Evolutionary conservation across 2,113 vertebrate species (phyloP).

Genomic region (Penelope pileata): DNA sequence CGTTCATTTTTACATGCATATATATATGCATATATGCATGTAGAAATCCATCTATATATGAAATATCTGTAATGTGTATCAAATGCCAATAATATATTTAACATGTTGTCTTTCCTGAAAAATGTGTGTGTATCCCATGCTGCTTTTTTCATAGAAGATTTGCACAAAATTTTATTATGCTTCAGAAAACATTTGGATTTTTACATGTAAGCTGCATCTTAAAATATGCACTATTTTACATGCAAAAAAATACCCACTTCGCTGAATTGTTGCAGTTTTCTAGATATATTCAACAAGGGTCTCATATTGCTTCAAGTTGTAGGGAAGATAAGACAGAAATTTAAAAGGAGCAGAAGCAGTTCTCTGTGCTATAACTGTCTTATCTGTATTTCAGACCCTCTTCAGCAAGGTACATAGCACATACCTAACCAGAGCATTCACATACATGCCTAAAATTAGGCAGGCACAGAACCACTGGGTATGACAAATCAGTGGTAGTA

Average conservation of each 20-base stretch:
- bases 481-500: background rate
- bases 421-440: background rate
- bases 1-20: background rate
- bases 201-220: background rate
- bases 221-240: background rate
- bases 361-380: background rate
- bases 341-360: background rate
- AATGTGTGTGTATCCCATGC: background rate
- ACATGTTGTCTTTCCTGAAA: background rate
- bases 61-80: background rate
- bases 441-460: slow-evolving; percentile 23
- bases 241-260: background rate
- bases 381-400: background rate
- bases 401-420: background rate
- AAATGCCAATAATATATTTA: background rate
- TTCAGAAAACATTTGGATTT: background rate
- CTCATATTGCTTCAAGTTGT: background rate
- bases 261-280: background rate
- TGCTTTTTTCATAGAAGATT: background rate
- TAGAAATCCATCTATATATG: background rate
- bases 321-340: background rate
- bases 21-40: background rate
- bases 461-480: background rate
- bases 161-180: background rate
- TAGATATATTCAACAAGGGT: background rate